A percentile compares a stretch with the other conserved stretches of the same genome.
Conservation (phyloP, 2,797 vertebrate species). For the Eleutherodactylus coqui region DNA sequence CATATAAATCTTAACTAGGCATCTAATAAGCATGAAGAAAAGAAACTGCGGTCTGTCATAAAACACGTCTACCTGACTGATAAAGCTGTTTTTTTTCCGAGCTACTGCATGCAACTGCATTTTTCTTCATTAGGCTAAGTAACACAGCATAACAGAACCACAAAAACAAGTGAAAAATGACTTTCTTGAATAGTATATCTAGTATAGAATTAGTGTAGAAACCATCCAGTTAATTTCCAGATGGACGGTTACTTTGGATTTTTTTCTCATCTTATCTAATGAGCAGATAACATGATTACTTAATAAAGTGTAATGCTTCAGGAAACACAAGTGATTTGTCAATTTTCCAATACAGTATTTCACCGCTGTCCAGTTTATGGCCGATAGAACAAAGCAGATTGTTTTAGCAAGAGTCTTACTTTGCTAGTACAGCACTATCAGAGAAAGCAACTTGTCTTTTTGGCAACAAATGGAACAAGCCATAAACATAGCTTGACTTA, state of each 20-base stretch:
- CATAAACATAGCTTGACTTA: neutral
- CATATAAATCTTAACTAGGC: constrained; percentile 52
- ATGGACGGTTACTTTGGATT: neutral
- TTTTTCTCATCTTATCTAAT: neutral
- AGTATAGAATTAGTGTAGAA: neutral
- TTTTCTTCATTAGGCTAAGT: constrained; percentile 53
- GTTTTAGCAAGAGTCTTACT: no score
- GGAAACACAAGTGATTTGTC: neutral
- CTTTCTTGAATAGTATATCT: constrained; percentile 50
- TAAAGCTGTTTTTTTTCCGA: constrained; percentile 21
- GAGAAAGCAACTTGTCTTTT: neutral
- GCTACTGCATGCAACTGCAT: neutral
- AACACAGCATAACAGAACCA: constrained; percentile 15
- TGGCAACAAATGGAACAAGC: neutral
- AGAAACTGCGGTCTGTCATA: neutral
- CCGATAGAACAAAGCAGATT: neutral
- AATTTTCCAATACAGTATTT: neutral
- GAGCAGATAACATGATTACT: rapidly evolving
- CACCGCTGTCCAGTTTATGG: neutral
- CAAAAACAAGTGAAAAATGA: constrained; percentile 18
- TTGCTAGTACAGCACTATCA: neutral
- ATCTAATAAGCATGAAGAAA: constrained; percentile 54
- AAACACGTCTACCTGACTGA: neutral
- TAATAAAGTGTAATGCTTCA: rapidly evolving
- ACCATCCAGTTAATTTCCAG: neutral